Conservation (phyloP, 1,140 invertebrate species). For the Drosophila suzukii region DNA sequence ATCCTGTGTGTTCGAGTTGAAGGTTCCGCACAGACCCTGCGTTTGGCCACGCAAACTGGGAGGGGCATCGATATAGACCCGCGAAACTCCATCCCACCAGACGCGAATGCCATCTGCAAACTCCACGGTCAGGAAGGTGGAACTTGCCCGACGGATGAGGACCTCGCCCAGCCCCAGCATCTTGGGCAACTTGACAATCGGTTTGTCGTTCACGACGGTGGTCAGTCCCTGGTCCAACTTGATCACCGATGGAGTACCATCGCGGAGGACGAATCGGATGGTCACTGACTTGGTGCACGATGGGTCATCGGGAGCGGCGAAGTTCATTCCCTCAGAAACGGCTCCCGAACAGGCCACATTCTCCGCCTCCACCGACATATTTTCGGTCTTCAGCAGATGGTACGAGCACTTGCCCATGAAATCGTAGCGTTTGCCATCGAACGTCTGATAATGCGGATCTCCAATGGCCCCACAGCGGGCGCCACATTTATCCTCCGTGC, state of each 20-base stretch:
- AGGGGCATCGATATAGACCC: conserved; percentile 93
- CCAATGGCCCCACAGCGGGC: conserved; percentile 92
- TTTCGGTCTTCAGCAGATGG: conserved; percentile 88
- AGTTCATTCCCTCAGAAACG: conserved; percentile 90
- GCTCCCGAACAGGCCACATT: conserved; percentile 92
- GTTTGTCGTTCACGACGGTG: conserved; percentile 89
- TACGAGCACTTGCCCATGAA: conserved; percentile 96
- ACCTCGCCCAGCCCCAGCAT: conserved; percentile 86
- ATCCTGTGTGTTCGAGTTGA: conserved; percentile 93
- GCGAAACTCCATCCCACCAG: conserved; percentile 93
- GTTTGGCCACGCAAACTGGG: conserved; percentile 89
- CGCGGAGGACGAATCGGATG: conserved; percentile 85
- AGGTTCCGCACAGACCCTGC: conserved; percentile 94
- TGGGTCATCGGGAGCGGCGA: conserved; percentile 87
- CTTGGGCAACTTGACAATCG: conserved; percentile 88
- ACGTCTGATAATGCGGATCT: conserved; percentile 96
- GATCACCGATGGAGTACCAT: conserved; percentile 85
- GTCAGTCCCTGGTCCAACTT: conserved; percentile 90
- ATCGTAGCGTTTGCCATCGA: conserved; percentile 93
- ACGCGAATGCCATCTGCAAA: conserved; percentile 91
- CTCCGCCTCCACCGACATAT: conserved; percentile 91
- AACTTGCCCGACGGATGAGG: conserved; percentile 89
- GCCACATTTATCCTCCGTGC: conserved; percentile 90
- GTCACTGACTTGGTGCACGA: conserved; percentile 94
- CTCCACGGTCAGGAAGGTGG: conserved; percentile 89